Percentiles rank a stretch among this genome's conserved stretches.
These are phyloP conservation scores for Apolygus lucorum DNA, from an alignment of 1,140 invertebrate genomes.

Conservation along the genomic window DNA sequence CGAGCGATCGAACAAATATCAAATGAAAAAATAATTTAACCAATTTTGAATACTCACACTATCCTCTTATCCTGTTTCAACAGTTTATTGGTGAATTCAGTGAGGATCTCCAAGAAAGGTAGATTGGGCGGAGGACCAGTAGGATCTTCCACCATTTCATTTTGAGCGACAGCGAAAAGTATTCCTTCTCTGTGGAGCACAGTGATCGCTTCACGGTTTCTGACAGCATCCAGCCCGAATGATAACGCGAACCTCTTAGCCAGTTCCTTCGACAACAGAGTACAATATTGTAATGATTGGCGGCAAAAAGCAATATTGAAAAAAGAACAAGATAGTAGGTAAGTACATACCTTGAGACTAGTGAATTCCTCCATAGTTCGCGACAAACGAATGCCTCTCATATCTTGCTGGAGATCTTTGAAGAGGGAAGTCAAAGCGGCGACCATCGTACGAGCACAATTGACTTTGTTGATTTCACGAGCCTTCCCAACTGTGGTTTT, in stretches of 20 bases:
- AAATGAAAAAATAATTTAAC: too few species aligned
- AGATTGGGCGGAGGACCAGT: conserved; percentile 75
- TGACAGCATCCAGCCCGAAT: conserved; percentile 94
- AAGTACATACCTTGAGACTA: conserved; percentile 76
- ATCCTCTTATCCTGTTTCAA: conserved; percentile 92
- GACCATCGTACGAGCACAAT: conserved; percentile 90
- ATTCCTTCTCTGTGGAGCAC: conserved; percentile 92
- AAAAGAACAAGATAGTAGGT: too few species aligned
- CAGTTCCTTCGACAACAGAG: conserved; percentile 72
- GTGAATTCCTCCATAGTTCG: conserved; percentile 70
- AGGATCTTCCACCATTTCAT: conserved; percentile 57
- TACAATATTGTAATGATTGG: too few species aligned
- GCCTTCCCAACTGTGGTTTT: conserved; percentile 94
- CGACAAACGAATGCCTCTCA: conserved; percentile 49
- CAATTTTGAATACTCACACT: conserved; percentile 66
- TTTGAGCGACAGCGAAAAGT: conserved; percentile 66
- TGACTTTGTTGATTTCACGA: conserved; percentile 94
- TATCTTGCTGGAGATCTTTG: conserved; percentile 56
- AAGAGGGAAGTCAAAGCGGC: conserved; percentile 82
- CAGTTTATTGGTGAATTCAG: conserved; percentile 93
- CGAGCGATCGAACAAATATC: too few species aligned
- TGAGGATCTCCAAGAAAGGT: conserved; percentile 85
- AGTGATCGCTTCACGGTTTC: conserved; percentile 95
- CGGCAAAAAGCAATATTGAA: too few species aligned
- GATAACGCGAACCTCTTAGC: conserved; percentile 94